Base-by-base conservation (phyloP, 2,888 invertebrate genomes). In the Cephus spinipes region DNA sequence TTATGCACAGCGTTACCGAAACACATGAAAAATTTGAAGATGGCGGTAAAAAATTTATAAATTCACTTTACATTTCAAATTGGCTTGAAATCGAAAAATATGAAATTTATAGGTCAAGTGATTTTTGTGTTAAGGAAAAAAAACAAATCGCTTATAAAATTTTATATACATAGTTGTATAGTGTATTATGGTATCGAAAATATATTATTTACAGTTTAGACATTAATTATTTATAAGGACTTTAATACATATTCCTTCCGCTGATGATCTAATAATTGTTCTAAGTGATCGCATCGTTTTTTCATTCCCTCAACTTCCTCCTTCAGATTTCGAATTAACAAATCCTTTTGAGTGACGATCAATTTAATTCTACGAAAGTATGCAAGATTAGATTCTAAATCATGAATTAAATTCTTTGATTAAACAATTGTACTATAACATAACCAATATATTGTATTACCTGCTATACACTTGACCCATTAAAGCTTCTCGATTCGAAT, bases 391-490 rank as follows among this genome's bases (percentile, higher is more conserved):
- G 69, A 31, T 75, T 32, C 34, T 69, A 69, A 68, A 33, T 68
- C 30, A 33, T 73, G 34, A 73, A 12, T 34, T n/a, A 68, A 76
- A 23, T n/a, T 40, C 33, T 71, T 33, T 73, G 11, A 1, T 35
- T 12, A 31, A 23, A 71, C 68, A 69, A 71, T 79, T 35, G 11
- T 30, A 36, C 11, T 15, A 35, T 30, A 71, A 30, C 1, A 11
- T 30, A 11, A 31, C 68, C n/a, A n/a, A 31, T 71, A 71, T 71
- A 68, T 76, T 73, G 71, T 40, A 79, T 36, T 71, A 96, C 96
- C 96, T 95, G 87, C 96, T 95, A 88, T 96, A 96, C 0, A 97
- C 93, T 90, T 95, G 95, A 82, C 96, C 95, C 92, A 97, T 94
- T 89, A 96, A 95, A 85, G 94, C 94, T 84, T 97, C 96, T 87